phyloP scores from a whole-genome alignment of 2,888 invertebrate genomes.

The Drosophila mimetica region DNA sequence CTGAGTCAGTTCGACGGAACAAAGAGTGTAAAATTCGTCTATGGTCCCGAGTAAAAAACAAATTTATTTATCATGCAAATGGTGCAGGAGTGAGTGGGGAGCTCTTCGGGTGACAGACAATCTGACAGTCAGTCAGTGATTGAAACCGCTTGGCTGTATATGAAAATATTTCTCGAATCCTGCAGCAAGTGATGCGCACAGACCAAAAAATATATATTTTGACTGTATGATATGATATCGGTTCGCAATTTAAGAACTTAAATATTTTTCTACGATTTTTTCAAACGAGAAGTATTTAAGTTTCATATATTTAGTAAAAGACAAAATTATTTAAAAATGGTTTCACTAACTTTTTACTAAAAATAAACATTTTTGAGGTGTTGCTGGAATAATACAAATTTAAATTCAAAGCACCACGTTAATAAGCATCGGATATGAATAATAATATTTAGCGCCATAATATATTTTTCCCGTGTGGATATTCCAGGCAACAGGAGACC shows the following conservation, averaged over 20 bases:
- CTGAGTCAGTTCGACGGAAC: slow-evolving; percentile 16
- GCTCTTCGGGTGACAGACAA: slow-evolving; percentile 16
- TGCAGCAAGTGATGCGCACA: slow-evolving; percentile 15
- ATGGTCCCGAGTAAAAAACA: slow-evolving; percentile 42
- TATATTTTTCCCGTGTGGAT: slow-evolving; percentile 18
- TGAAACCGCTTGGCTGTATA: slow-evolving; percentile 57
- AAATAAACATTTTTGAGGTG: background rate
- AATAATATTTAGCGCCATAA: background rate
- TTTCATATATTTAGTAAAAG: no score
- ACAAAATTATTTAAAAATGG: no score
- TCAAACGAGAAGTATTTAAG: no score
- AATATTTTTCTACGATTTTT: no score
- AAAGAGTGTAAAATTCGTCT: slow-evolving; percentile 18
- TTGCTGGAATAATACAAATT: background rate
- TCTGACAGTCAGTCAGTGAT: slow-evolving; percentile 62
- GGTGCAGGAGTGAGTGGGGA: slow-evolving; percentile 29
- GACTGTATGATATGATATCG: no score
- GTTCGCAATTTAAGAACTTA: no score
- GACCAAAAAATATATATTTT: background rate
- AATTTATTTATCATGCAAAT: slow-evolving; percentile 76
- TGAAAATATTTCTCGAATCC: slow-evolving; percentile 67
- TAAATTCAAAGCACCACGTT: no score
- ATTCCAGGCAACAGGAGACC: slow-evolving; percentile 23
- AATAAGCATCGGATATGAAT: background rate
- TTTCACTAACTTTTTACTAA: no score